phyloP scores from a whole-genome alignment of 1,140 invertebrate species.

The Bombus consobrinus region DNA sequence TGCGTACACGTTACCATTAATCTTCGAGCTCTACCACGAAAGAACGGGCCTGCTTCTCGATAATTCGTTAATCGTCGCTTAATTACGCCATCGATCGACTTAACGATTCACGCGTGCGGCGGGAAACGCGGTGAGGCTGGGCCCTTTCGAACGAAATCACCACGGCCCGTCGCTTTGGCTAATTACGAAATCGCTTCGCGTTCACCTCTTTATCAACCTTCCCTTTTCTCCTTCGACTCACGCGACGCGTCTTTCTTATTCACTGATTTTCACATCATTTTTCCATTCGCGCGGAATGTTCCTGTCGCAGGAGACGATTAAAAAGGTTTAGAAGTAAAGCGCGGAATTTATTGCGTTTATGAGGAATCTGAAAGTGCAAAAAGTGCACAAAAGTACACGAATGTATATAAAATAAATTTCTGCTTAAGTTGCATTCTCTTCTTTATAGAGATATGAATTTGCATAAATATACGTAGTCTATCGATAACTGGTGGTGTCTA shows the following conservation, averaged over 20 bases:
- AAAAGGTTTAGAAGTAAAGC: background rate
- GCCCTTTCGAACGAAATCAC: background rate
- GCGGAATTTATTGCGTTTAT: background rate
- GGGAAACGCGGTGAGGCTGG: background rate
- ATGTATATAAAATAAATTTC: no score
- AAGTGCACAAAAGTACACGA: no score
- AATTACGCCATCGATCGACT: conserved; percentile 44
- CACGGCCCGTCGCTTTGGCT: background rate
- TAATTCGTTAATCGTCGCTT: conserved; percentile 52
- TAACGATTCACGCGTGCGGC: conserved; percentile 30
- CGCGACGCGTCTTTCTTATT: background rate
- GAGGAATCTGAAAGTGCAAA: no score
- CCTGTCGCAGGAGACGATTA: background rate
- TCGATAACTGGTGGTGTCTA: no score
- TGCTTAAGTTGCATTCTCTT: no score
- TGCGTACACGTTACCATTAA: conserved; percentile 23
- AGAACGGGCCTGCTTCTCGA: conserved; percentile 9
- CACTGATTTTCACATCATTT: background rate
- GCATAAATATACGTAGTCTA: no score
- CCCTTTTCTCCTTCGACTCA: background rate
- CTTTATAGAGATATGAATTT: no score
- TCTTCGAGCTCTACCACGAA: background rate
- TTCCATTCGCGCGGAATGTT: no score
- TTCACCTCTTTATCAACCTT: conserved; percentile 30
- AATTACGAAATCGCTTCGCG: conserved; percentile 39